A percentile compares a stretch with the other conserved stretches of the same genome.
Evolutionary conservation across 2,888 invertebrate genomes (phyloP).

Genomic region (Elysia crispata): DNA sequence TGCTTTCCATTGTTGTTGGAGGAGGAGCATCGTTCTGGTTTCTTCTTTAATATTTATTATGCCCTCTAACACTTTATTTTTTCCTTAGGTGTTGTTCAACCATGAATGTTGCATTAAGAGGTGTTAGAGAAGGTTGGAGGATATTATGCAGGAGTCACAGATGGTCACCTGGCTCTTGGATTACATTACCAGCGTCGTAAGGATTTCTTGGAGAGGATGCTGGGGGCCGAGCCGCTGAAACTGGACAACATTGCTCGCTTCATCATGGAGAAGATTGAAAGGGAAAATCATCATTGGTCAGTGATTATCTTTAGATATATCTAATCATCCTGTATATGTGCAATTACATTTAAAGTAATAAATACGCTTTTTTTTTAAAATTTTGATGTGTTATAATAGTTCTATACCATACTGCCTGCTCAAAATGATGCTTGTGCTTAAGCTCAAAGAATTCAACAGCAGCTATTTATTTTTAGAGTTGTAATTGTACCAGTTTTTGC

Average conservation of each 20-base stretch:
- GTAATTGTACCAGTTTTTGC: no score
- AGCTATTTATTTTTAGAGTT: no score
- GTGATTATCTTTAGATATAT: neutral
- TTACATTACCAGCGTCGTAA: conserved; percentile 91
- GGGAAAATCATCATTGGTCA: conserved; percentile 77
- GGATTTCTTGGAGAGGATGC: conserved; percentile 90
- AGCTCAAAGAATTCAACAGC: no score
- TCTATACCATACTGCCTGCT: no score
- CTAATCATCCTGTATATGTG: no score
- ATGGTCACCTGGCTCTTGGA: conserved; percentile 86
- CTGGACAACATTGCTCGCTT: conserved; percentile 95
- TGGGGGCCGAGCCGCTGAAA: conserved; percentile 92
- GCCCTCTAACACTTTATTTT: neutral
- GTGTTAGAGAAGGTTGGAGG: conserved; percentile 86
- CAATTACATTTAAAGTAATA: no score
- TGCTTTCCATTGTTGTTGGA: no score
- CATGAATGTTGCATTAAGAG: conserved; percentile 82
- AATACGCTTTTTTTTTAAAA: no score
- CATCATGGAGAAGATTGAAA: conserved; percentile 96
- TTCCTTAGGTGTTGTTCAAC: conserved; percentile 82
- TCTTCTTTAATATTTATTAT: no score
- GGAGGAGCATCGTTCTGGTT: no score
- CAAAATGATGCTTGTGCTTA: no score
- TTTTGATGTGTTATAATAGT: no score
- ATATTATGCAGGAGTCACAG: conserved; percentile 91